A percentile compares a stretch with the other conserved stretches of the same genome.
Conservation (phyloP, 2,113 vertebrate genomes). For the Lipotes vexillifer region DNA sequence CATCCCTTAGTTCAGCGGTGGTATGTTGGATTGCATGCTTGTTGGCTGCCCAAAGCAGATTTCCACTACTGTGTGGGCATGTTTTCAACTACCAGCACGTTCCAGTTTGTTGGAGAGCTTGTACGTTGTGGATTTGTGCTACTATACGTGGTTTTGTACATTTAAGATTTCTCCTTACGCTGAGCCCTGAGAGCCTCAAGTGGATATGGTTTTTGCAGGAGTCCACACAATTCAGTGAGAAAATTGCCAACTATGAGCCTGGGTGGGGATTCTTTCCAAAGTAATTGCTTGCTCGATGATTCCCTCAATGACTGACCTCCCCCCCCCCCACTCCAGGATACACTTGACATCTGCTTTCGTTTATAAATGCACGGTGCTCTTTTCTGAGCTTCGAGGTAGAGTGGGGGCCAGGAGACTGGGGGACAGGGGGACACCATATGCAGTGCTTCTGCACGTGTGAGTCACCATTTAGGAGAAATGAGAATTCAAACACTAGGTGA, state of each 20-base stretch:
- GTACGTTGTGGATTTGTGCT: not conserved
- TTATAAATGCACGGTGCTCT: not conserved
- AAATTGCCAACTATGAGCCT: not conserved
- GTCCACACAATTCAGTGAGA: not conserved
- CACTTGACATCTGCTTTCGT: not conserved
- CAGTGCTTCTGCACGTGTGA: not conserved
- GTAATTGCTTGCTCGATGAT: not conserved
- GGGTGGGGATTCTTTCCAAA: not conserved
- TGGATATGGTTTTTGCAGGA: not conserved
- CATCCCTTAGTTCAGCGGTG: not conserved
- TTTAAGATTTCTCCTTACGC: not conserved
- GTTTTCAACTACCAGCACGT: not conserved
- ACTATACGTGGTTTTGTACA: not conserved
- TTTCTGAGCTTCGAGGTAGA: not conserved
- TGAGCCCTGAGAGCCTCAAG: not conserved
- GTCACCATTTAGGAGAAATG: not conserved
- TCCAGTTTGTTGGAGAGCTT: not conserved
- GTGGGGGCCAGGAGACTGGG: no score
- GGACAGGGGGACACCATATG: rapidly evolving
- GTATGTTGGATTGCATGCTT: rapidly evolving
- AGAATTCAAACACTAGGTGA: not conserved
- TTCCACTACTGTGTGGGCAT: not conserved
- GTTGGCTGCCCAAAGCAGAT: not conserved
- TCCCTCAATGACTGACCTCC: not conserved
- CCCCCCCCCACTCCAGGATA: not conserved